Evolutionary conservation across 2,888 invertebrate genomes (phyloP), one percentile per base, ranked within the genome.

Genomic region (Himalopsyche kuldschensis): DNA sequence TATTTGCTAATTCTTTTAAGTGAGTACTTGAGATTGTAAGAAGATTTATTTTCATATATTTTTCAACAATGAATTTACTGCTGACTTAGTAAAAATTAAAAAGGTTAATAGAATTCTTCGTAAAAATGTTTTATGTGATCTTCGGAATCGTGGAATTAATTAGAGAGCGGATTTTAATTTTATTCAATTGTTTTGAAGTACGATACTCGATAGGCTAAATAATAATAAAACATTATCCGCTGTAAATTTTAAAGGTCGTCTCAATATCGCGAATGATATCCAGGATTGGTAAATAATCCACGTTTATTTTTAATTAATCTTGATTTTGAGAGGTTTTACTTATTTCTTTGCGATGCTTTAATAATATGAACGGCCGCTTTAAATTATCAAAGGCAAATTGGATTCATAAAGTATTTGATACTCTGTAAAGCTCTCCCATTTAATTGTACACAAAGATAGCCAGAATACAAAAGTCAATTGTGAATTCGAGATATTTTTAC

Each of bases 351-450:
- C 82, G 69, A 81, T 81, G 82, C 81, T 78, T 79, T 48, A 82
- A 76, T 69, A 27, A 27, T 81, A 82, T 82, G 81, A 85, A 84
- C 82, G 86, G 80, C 41, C 84, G 84, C 77, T 84, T 85, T 82
- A 79, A 84, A 84, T 84, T 84, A 84, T 85, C 86, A 86, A 86
- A 85, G 85, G 86, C 85, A 86, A 86, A 86, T 86, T 86, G 85
- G 86, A 86, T 86, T 85, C 83, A 77, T 79, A 76, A 85, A 85
- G 82, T 85, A 82, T 80, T 85, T 85, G 85, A 84, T 85, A 85
- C 82, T 69, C 30, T 82, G 83, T 82, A 82, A 82, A 80, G 83
- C 85, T 78, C 77, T 80, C 79, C 85, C 84, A 76, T 86, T 83
- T 86, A 85, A 86, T 86, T 84, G 86, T 82, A 86, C 86, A 84